Conservation (phyloP, 2,797 vertebrate species). For the Tachyglossus aculeatus region DNA sequence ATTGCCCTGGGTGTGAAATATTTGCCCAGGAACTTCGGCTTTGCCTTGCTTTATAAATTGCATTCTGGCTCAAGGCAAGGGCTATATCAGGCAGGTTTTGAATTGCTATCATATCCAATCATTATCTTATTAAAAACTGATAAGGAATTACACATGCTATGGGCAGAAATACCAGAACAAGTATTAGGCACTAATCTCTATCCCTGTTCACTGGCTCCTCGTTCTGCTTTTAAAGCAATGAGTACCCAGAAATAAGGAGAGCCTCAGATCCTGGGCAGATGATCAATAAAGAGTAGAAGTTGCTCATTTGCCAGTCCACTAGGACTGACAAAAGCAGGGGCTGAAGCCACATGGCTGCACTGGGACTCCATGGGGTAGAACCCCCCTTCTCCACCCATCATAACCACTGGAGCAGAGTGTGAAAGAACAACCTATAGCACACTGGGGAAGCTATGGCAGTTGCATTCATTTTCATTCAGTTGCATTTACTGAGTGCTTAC, state of each 20-base stretch:
- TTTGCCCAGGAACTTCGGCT: not conserved
- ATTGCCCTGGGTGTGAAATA: no score
- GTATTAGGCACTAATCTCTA: not conserved
- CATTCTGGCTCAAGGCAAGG: not conserved
- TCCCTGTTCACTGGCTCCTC: not conserved
- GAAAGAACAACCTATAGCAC: no score
- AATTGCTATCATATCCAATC: not conserved
- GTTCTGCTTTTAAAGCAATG: slow-evolving; percentile 1
- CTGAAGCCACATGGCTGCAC: no score
- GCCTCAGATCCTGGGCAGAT: slow-evolving; percentile 1
- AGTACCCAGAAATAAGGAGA: not conserved
- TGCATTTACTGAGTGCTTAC: no score
- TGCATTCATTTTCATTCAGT: no score
- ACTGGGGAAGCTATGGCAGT: no score
- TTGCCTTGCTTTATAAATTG: not conserved
- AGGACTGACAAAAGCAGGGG: no score
- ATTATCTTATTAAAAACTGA: not conserved
- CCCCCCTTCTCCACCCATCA: no score
- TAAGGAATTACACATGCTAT: not conserved
- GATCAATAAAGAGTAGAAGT: slow-evolving; percentile 32
- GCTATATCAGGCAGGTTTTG: not conserved
- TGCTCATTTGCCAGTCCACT: slow-evolving; percentile 34
- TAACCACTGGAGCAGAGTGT: no score
- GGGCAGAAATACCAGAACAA: slow-evolving; percentile 7
- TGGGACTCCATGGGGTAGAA: no score